Evolutionary conservation across 64 coral and sea anemone species (phyloP).

Genomic region (Dendronephthya gigantea): DNA sequence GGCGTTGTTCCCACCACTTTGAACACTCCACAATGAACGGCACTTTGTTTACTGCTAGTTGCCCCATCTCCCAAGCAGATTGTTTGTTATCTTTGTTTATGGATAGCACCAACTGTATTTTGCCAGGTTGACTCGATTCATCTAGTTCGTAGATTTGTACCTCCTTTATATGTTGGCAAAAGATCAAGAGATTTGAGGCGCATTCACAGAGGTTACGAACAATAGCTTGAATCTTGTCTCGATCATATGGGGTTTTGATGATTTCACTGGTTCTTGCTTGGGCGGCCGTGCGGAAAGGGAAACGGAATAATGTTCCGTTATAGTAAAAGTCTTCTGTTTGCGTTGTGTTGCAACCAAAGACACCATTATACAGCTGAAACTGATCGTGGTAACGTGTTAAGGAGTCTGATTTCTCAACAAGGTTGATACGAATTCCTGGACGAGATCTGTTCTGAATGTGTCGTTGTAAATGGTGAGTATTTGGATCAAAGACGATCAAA

Average conservation of each 20-base stretch:
- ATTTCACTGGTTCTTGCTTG: too few species aligned
- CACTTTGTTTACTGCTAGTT: background rate
- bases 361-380: slow-evolving; percentile 53
- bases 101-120: background rate
- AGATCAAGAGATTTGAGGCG: slow-evolving; percentile 59
- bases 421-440: slow-evolving; percentile 66
- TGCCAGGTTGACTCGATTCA: background rate
- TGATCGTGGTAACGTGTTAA: slow-evolving; percentile 51
- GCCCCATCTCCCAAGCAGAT: background rate
- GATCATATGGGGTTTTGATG: too few species aligned
- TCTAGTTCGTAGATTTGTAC: slow-evolving; percentile 43
- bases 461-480: slow-evolving; percentile 41
- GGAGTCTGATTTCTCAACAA: slow-evolving; percentile 15
- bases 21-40: background rate
- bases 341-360: slow-evolving; percentile 59
- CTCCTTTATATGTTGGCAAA: slow-evolving; percentile 53
- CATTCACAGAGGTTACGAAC: slow-evolving; percentile 39
- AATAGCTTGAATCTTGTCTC: too few species aligned
- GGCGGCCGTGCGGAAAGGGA: slow-evolving; percentile 49
- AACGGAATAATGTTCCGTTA: slow-evolving; percentile 70
- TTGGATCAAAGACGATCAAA: slow-evolving; percentile 65
- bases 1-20: background rate
- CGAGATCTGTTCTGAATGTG: slow-evolving; percentile 33
- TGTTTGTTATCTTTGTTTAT: background rate
- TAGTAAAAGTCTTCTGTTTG: slow-evolving; percentile 33